Conservation (phyloP, 1,140 invertebrate species). For the Panagrolaimus sp. region DNA sequence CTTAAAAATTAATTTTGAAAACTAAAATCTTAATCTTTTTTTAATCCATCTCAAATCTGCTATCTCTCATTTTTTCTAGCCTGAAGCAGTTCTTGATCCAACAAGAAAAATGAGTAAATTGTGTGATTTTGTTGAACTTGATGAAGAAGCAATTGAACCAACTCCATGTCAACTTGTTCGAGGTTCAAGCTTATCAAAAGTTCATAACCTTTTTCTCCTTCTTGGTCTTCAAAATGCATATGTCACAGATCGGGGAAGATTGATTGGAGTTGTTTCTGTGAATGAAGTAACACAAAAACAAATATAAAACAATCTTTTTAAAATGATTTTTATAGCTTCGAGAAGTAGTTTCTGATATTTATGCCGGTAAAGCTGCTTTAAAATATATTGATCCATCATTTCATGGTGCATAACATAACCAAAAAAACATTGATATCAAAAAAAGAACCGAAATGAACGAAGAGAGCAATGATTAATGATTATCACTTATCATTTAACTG, state of each 20-base stretch:
- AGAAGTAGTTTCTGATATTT: conserved; percentile 11
- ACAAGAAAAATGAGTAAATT: not conserved
- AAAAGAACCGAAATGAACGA: not conserved
- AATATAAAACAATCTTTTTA: not conserved
- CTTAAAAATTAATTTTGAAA: not conserved
- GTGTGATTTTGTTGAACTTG: conserved; percentile 64
- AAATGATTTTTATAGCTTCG: not conserved
- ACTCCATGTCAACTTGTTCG: conserved; percentile 94
- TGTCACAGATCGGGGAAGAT: conserved; percentile 86
- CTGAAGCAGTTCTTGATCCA: not conserved
- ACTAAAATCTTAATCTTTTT: not conserved
- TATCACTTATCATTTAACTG: not conserved
- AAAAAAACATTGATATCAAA: not conserved
- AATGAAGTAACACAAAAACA: conserved; percentile 72
- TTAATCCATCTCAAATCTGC: not conserved
- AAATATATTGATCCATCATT: conserved; percentile 1
- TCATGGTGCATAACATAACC: not conserved
- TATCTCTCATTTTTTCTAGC: not conserved
- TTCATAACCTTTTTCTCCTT: conserved; percentile 92
- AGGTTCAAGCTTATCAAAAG: conserved; percentile 82
- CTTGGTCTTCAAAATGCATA: conserved; percentile 91
- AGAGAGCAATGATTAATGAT: not conserved
- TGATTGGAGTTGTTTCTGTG: conserved; percentile 87
- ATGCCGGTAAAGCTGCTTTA: not conserved
- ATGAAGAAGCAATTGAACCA: conserved; percentile 82